Percentiles rank a stretch among this genome's conserved stretches.
phyloP scores from a whole-genome alignment of 2,888 invertebrate genomes.

The Amblyjoppa proteus region DNA sequence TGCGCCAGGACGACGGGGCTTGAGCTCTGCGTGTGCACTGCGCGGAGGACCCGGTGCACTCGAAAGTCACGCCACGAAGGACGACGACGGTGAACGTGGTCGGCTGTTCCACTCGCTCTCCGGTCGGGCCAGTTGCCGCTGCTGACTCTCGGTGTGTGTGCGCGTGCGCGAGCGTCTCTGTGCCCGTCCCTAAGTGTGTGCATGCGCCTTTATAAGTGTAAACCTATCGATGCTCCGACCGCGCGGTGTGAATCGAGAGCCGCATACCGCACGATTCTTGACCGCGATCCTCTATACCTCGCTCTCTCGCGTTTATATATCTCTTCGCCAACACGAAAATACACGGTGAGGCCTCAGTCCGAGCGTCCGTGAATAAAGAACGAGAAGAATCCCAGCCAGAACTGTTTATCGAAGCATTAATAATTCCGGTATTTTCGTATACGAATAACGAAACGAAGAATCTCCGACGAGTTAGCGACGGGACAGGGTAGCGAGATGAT shows the following conservation, averaged over 20 bases:
- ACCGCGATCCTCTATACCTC: slow-evolving; percentile 58
- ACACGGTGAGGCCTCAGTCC: background rate
- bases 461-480: background rate
- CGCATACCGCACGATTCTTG: slow-evolving; percentile 66
- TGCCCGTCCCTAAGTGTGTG: background rate
- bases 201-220: slow-evolving; percentile 22
- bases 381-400: background rate
- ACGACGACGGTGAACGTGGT: slow-evolving; percentile 47
- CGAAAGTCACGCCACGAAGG: slow-evolving; percentile 54
- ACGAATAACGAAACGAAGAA: background rate
- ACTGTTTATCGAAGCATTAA: slow-evolving; percentile 11
- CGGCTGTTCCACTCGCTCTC: slow-evolving; percentile 13
- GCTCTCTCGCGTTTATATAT: slow-evolving; percentile 10
- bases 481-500: background rate
- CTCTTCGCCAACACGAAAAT: slow-evolving; percentile 19
- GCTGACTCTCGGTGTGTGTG: slow-evolving; percentile 8
- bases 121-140: slow-evolving; percentile 15
- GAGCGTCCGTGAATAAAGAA: slow-evolving; percentile 17
- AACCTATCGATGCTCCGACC: slow-evolving; percentile 32
- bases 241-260: slow-evolving; percentile 58
- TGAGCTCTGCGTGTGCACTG: slow-evolving; percentile 38
- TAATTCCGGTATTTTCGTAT: slow-evolving; percentile 10
- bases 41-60: slow-evolving; percentile 48
- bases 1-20: slow-evolving; percentile 45
- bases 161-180: background rate